Evolutionary conservation across 2,113 vertebrate genomes (phyloP).

Genomic region (Montifringilla adamsi): DNA sequence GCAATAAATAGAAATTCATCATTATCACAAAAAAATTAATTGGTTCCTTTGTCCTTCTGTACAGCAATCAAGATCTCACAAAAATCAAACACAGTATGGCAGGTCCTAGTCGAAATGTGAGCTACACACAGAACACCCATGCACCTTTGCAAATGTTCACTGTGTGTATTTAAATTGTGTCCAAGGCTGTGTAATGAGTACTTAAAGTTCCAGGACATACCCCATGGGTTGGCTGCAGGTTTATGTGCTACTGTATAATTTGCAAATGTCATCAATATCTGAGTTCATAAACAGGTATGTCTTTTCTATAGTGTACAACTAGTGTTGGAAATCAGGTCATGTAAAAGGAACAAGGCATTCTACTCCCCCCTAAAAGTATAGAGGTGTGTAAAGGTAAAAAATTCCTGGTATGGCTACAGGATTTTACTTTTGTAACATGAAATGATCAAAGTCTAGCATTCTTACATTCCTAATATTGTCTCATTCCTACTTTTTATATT

Average conservation of each 20-base stretch:
- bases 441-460: background rate
- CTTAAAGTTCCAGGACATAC: background rate
- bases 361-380: accelerated
- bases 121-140: background rate
- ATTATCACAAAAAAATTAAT: background rate
- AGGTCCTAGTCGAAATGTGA: background rate
- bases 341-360: background rate
- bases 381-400: background rate
- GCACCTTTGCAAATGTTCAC: background rate
- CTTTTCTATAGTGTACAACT: background rate
- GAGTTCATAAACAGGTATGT: background rate
- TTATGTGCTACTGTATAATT: background rate
- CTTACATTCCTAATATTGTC: background rate
- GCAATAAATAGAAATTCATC: background rate
- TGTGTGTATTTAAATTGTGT: background rate
- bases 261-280: background rate
- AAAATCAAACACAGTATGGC: background rate
- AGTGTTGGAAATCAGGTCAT: background rate
- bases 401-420: background rate
- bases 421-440: background rate
- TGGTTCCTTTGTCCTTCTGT: background rate
- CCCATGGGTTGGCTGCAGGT: background rate
- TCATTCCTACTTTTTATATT: background rate
- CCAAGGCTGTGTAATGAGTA: background rate
- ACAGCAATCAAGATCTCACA: background rate